Percentiles rank a stretch among this genome's conserved stretches.
Conservation (phyloP, 2,797 vertebrate species). For the Poecilia velifera region DNA sequence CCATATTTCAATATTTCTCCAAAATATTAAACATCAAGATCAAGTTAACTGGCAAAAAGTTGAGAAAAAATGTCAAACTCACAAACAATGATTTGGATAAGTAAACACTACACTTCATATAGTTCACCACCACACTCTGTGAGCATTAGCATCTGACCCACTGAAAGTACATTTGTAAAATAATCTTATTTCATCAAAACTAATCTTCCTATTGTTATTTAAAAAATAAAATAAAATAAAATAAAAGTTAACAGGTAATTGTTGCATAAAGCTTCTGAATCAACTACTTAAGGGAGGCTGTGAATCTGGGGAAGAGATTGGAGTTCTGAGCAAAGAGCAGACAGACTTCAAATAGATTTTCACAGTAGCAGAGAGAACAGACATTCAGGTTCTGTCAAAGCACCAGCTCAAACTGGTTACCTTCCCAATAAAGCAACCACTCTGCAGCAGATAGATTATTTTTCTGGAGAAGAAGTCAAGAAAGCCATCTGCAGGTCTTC, state of each 20-base stretch:
- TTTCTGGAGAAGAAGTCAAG: constrained; percentile 61
- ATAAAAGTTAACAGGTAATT: too few relatives aligned
- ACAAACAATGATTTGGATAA: too few relatives aligned
- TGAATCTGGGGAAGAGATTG: not conserved
- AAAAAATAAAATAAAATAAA: too few relatives aligned
- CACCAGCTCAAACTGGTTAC: constrained; percentile 39
- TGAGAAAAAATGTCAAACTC: not conserved
- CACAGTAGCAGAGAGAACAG: constrained; percentile 61
- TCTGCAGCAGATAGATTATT: constrained; percentile 45
- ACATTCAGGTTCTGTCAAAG: constrained; percentile 47
- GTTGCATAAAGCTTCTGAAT: constrained; percentile 34
- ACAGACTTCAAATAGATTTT: constrained; percentile 49
- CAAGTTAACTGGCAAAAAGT: not conserved
- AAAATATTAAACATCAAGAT: not conserved
- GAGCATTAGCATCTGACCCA: not conserved
- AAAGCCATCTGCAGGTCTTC: constrained; percentile 70
- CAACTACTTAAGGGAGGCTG: constrained; percentile 46
- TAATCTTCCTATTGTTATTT: not conserved
- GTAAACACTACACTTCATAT: too few relatives aligned
- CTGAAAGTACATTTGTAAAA: not conserved
- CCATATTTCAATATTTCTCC: not conserved
- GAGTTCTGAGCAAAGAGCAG: constrained; percentile 42
- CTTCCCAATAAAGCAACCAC: constrained; percentile 39
- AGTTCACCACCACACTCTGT: not conserved
- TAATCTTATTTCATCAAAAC: not conserved